Evolutionary conservation across 1,140 invertebrate species (phyloP), one percentile per base, ranked within the genome.

Genomic region (Ctenoplectra terminalis): DNA sequence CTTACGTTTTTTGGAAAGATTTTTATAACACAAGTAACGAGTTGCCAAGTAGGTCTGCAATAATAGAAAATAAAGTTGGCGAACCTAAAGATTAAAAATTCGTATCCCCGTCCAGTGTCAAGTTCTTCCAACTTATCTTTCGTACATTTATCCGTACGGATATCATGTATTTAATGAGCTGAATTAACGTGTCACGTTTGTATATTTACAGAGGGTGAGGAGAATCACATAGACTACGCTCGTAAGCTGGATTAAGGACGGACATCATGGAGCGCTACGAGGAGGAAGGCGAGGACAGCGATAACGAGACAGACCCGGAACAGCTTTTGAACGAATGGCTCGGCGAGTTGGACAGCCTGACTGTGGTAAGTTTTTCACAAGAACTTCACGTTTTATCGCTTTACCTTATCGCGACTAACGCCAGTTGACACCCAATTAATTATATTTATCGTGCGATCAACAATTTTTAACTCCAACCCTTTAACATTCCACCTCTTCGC

Each of bases 271-370:
- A 93, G 20, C 90, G 92, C 40, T 93, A 93, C 86, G 92, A 93
- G 80, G 92, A 93, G 83, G 92, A 93, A 87, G 93, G 92, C 74
- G 93, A 93, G 56, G 94, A 95, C 87, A 95, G 94, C 69, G 94
- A 94, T 90, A 92, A 94, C 79, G 94, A 95, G 88, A 93, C 93
- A 71, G 94, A 95, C 92, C 95, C 95, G 17, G 95, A 96, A 87
- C 94, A 95, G 81, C 93, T 96, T 52, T 92, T 96, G 76, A 95
- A 96, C 90, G 95, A 95, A 80, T 96, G 95, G 95, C 93, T 96
- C 2, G 95, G 95, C 63, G 95, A 96, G 91, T 92, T 96, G 73
- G 95, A 96, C 90, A 96, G 90, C 87, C 92, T 96, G 66, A 95
- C 95, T 78, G 94, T 95, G 94, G 96, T 96, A 89, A 95, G 95